Evolutionary conservation across 2,888 invertebrate species (phyloP), one percentile per base, ranked within the genome.

Genomic region (Nemotelus pantherinus): DNA sequence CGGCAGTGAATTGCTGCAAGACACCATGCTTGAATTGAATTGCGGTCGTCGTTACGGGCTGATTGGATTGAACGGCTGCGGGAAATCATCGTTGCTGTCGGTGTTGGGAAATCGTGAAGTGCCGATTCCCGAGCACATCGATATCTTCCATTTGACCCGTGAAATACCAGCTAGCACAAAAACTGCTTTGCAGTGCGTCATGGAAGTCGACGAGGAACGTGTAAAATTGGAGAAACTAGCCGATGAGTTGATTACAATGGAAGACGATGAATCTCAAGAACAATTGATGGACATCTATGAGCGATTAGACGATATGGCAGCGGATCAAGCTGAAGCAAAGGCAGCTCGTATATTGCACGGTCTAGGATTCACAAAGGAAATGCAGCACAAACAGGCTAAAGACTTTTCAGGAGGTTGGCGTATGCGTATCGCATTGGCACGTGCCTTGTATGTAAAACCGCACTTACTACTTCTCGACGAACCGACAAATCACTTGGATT

Each of bases 151-250:
- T 87, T 89, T 99, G 85, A 95, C 96, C 7, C 91, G 99, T 71
- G 99, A 99, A 89, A 98, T 99, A 93, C 95, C 97, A 0, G 98
- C 99, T n/a, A 96, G 96, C 80, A 95, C 97, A 83, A 99, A 99
- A 89, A 92, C 95, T 9, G 99, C 99, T 2, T 89, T 99, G 76
- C 90, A 97, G 86, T 96, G 97, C 86, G 99, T 99, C 55, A 96
- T 98, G 94, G 99, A 99, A 87, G 99, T 99, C 0, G 99, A 99
- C 84, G 93, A 95, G 84, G 98, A 99, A 85, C 90, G 98, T 76
- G 89, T 96, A 76, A 90, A 95, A 80, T 89, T 99, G 72, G 99
- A 99, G 86, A 93, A 93, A 85, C 89, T 98, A 67, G 97, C 97
- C 0, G 99, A 99, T 84, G 92, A 93, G 83, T 89, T 99, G 80